A percentile compares a stretch with the other conserved stretches of the same genome.
Conservation (phyloP, 2,113 vertebrate genomes). For the Pangasianodon gigas region DNA sequence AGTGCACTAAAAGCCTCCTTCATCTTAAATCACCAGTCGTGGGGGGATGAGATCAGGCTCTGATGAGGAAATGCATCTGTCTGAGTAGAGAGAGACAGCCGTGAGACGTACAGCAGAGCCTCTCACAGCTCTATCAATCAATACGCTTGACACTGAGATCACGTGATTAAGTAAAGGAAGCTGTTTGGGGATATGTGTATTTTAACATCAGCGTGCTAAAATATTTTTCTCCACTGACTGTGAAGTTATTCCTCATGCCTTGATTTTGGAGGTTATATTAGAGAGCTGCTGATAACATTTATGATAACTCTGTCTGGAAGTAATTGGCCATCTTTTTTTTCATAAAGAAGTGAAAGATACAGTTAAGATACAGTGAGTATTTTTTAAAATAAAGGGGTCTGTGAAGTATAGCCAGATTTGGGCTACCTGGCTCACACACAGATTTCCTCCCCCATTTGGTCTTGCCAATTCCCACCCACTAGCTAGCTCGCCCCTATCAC, state of each 20-base stretch:
- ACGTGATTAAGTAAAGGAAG: slow-evolving; percentile 22
- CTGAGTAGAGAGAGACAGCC: slow-evolving; percentile 8
- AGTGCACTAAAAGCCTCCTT: slow-evolving; percentile 19
- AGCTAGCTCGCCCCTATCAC: neutral
- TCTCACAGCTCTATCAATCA: slow-evolving; percentile 24
- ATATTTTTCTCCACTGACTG: neutral
- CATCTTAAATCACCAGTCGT: slow-evolving; percentile 36
- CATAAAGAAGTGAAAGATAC: neutral
- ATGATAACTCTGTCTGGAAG: neutral
- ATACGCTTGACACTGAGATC: slow-evolving; percentile 9
- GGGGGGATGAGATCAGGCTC: slow-evolving; percentile 1
- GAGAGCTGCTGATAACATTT: neutral
- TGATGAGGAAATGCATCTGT: slow-evolving; percentile 21
- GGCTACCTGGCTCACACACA: neutral
- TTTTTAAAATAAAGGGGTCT: neutral
- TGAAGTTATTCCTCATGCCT: neutral
- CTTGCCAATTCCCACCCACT: neutral
- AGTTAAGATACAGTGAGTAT: neutral
- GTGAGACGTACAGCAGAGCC: slow-evolving; percentile 10
- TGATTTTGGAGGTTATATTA: neutral
- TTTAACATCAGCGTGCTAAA: neutral
- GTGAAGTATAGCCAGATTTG: neutral
- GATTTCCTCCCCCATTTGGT: neutral
- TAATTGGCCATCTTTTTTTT: neutral
- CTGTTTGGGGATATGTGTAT: neutral